phyloP scores from a whole-genome alignment of 2,797 vertebrate genomes.

The Crenichthys baileyi region DNA sequence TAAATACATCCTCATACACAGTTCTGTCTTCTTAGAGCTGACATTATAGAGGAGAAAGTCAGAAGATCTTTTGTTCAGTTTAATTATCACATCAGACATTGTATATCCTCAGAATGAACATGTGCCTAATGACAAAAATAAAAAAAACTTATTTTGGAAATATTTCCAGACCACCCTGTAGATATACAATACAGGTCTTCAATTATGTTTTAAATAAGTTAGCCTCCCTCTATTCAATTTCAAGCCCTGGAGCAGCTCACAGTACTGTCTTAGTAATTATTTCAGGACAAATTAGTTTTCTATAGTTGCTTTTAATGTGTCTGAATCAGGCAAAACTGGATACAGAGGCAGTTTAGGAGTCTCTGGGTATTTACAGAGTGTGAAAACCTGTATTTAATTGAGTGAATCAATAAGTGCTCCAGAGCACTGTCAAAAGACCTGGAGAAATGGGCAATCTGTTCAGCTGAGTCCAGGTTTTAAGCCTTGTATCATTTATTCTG shows the following conservation, averaged over 20 bases:
- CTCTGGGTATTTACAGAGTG: slow-evolving; percentile 80
- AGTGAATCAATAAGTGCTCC: slow-evolving; percentile 81
- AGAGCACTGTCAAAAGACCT: slow-evolving; percentile 76
- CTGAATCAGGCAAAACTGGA: slow-evolving; percentile 78
- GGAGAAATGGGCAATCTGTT: slow-evolving; percentile 72
- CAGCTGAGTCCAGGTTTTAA: slow-evolving; percentile 48
- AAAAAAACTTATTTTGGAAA: slow-evolving; percentile 43
- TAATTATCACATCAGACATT: slow-evolving; percentile 34
- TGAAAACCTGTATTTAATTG: slow-evolving; percentile 83
- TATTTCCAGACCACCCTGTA: slow-evolving; percentile 57
- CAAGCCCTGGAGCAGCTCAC: slow-evolving; percentile 67
- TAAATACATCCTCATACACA: slow-evolving; percentile 5
- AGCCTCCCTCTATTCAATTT: slow-evolving; percentile 73
- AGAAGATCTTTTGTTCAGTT: slow-evolving; percentile 12
- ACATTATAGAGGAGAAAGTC: background rate
- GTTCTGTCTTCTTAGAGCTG: slow-evolving; percentile 1
- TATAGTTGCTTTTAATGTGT: slow-evolving; percentile 78
- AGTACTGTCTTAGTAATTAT: slow-evolving; percentile 79
- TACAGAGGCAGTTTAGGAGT: slow-evolving; percentile 74
- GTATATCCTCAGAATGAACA: slow-evolving; percentile 34
- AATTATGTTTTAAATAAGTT: slow-evolving; percentile 73
- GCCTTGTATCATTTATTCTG: slow-evolving; percentile 39
- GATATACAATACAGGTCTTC: slow-evolving; percentile 59
- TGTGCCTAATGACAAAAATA: slow-evolving; percentile 21
- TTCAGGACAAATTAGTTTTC: slow-evolving; percentile 81